These are phyloP conservation scores for Neogobius melanostomus DNA, from an alignment of 2,113 vertebrate species.

Conservation along the genomic window DNA sequence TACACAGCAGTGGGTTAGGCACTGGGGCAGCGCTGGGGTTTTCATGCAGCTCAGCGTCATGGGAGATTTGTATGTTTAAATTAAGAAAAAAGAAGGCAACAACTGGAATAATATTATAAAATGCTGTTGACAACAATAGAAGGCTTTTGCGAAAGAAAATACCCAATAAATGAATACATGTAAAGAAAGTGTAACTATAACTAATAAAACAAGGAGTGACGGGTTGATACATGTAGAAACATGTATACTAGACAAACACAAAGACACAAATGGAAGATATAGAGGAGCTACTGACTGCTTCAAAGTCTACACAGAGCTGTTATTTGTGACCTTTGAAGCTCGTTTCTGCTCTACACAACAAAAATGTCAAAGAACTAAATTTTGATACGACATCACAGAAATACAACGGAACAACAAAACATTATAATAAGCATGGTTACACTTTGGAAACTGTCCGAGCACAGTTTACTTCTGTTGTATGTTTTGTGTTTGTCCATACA, in stretches of 20 bases:
- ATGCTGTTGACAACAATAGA: background rate
- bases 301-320: conserved; percentile 49
- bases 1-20: conserved; percentile 56
- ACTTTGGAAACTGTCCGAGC: conserved; percentile 55
- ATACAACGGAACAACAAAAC: conserved; percentile 32
- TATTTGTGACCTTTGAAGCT: conserved; percentile 45
- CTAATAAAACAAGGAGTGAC: conserved; percentile 19
- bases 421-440: conserved; percentile 36
- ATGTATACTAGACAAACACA: conserved; percentile 5
- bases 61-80: conserved; percentile 26
- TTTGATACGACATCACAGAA: conserved; percentile 27
- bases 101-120: background rate
- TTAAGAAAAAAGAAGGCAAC: conserved; percentile 20
- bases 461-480: conserved; percentile 74
- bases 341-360: conserved; percentile 27
- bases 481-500: conserved; percentile 72
- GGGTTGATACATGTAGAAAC: conserved; percentile 10
- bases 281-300: conserved; percentile 23
- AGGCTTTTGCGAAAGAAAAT: background rate
- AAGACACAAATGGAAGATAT: conserved; percentile 5
- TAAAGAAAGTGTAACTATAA: background rate
- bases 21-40: conserved; percentile 43
- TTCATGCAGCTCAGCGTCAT: conserved; percentile 58
- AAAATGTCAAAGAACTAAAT: conserved; percentile 10
- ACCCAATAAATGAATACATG: background rate